phyloP scores from a whole-genome alignment of 2,888 invertebrate genomes.

The Podabrus alpinus region DNA sequence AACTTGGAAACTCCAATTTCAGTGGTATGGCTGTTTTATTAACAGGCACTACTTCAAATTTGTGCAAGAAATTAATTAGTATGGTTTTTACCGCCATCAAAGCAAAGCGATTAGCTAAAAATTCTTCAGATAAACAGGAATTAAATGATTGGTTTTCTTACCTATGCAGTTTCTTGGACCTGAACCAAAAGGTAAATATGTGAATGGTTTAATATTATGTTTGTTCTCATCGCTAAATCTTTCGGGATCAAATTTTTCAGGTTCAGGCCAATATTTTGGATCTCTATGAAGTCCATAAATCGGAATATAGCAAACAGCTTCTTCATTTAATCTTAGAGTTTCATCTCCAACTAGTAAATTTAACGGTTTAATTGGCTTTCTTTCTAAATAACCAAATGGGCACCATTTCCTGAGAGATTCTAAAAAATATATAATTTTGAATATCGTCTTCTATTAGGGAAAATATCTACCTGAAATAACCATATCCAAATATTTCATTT shows the following conservation, averaged over 20 bases:
- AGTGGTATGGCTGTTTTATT: conserved; percentile 41
- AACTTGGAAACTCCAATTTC: conserved; percentile 27
- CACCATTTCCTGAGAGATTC: conserved; percentile 42
- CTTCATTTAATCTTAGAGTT: background rate
- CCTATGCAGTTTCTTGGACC: conserved; percentile 64
- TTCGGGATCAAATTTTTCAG: conserved; percentile 47
- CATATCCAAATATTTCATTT: background rate
- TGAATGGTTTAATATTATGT: conserved; percentile 53
- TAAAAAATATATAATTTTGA: background rate
- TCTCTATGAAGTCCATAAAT: conserved; percentile 41
- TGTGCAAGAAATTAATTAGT: conserved; percentile 37
- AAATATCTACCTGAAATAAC: background rate
- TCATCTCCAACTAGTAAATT: conserved; percentile 25
- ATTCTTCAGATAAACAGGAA: background rate
- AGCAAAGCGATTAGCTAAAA: conserved; percentile 37
- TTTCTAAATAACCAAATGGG: conserved; percentile 11
- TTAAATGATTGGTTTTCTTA: background rate
- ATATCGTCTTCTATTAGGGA: background rate
- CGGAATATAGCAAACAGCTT: conserved; percentile 36
- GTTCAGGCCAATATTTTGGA: conserved; percentile 42
- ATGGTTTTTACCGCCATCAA: conserved; percentile 31
- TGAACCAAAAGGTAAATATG: conserved; percentile 50
- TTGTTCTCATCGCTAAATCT: conserved; percentile 60
- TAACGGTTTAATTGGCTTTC: conserved; percentile 31
- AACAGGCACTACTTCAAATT: conserved; percentile 40